Conservation (phyloP, 2,113 vertebrate species). For the Nibea albiflora region DNA sequence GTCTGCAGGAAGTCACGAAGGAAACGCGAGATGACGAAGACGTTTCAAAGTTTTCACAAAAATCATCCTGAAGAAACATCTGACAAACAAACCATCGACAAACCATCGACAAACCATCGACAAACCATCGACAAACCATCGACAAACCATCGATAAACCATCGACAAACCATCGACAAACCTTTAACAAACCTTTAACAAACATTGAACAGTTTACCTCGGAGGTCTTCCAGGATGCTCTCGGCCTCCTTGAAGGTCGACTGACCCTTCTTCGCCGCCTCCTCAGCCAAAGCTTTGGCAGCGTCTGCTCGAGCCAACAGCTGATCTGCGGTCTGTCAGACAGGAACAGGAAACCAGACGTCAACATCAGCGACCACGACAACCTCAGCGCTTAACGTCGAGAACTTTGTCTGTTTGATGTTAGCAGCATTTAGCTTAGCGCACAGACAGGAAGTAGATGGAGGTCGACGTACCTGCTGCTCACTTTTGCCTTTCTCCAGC, state of each 20-base stretch:
- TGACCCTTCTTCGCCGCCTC: constrained; percentile 93
- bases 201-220: constrained; percentile 82
- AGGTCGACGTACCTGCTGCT: constrained; percentile 90
- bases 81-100: no score
- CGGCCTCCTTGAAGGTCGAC: constrained; percentile 91
- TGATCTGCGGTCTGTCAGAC: constrained; percentile 93
- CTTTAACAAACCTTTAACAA: no score
- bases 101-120: no score
- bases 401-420: no score
- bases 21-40: no score
- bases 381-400: no score
- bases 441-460: no score
- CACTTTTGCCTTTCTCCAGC: constrained; percentile 94
- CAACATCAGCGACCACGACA: neutral
- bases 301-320: constrained; percentile 94
- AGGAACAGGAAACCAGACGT: constrained; percentile 10
- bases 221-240: constrained; percentile 91
- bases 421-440: neutral
- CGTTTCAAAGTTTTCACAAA: no score
- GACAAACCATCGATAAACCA: no score
- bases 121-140: no score
- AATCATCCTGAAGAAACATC: neutral
- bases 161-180: no score
- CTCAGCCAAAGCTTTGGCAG: constrained; percentile 94
- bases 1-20: constrained; percentile 79